These are phyloP conservation scores for Ptyas mucosa DNA, from an alignment of 2,113 vertebrate genomes.

Conservation along the genomic window DNA sequence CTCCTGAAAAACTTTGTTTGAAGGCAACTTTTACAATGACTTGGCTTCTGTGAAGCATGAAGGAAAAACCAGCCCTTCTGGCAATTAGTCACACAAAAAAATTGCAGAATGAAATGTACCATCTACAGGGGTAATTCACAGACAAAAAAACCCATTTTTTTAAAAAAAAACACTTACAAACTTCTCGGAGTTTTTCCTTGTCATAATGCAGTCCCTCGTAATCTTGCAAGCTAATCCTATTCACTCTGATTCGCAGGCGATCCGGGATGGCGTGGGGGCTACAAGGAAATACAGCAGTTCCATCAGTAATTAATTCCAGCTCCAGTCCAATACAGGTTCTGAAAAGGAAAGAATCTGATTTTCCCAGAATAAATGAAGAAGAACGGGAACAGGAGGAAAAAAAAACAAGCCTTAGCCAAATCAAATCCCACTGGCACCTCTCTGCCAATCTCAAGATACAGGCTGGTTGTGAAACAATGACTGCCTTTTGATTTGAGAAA, in stretches of 20 bases:
- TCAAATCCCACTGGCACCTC: neutral
- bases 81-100: neutral
- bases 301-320: constrained; percentile 31
- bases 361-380: constrained; percentile 8
- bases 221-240: constrained; percentile 90
- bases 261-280: constrained; percentile 93
- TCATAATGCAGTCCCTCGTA: constrained; percentile 93
- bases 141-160: neutral
- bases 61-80: neutral
- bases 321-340: neutral
- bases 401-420: neutral
- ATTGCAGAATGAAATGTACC: neutral
- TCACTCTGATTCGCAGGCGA: constrained; percentile 91
- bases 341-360: neutral
- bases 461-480: neutral
- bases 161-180: constrained; percentile 80
- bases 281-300: constrained; percentile 58
- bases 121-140: neutral
- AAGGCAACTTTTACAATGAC: neutral
- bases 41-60: neutral
- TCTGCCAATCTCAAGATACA: neutral
- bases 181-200: constrained; percentile 93
- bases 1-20: neutral
- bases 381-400: neutral
- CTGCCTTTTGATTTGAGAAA: neutral